These are phyloP conservation scores for Ctenicera cuprea DNA, from an alignment of 2,888 invertebrate genomes.

Conservation along the genomic window DNA sequence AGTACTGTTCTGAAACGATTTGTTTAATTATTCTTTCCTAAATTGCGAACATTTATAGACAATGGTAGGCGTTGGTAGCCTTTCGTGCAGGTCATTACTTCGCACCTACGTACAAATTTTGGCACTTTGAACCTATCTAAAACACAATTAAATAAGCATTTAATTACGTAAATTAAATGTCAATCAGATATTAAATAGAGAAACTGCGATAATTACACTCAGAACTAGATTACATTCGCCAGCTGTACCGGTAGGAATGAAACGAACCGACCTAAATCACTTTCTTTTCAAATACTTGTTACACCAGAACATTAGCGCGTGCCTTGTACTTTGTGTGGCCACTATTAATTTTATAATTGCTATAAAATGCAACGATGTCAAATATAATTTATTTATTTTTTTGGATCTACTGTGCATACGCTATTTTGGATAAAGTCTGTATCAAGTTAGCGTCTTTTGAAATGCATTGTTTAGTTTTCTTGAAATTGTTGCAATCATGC, in stretches of 20 bases:
- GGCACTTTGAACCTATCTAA: background rate
- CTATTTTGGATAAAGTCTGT: no score
- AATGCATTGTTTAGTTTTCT: no score
- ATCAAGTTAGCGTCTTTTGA: no score
- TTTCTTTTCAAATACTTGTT: constrained; percentile 21
- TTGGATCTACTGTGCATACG: no score
- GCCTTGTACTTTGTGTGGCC: background rate
- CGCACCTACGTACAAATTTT: background rate
- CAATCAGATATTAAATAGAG: background rate
- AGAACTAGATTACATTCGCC: constrained; percentile 17
- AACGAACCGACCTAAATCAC: constrained; percentile 8
- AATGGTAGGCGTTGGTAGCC: background rate
- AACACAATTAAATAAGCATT: background rate
- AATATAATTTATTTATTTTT: no score
- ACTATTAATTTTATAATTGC: background rate
- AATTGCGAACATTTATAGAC: no score
- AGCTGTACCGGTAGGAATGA: constrained; percentile 13
- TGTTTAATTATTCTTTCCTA: no score
- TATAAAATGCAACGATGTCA: no score
- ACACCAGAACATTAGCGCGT: constrained; percentile 13
- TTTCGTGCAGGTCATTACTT: background rate
- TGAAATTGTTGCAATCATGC: no score
- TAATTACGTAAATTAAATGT: background rate
- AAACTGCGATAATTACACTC: background rate
- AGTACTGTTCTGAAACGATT: no score